Evolutionary conservation across 2,797 vertebrate genomes (phyloP), one percentile per base, ranked within the genome.

Genomic region (Oreochromis grahami): DNA sequence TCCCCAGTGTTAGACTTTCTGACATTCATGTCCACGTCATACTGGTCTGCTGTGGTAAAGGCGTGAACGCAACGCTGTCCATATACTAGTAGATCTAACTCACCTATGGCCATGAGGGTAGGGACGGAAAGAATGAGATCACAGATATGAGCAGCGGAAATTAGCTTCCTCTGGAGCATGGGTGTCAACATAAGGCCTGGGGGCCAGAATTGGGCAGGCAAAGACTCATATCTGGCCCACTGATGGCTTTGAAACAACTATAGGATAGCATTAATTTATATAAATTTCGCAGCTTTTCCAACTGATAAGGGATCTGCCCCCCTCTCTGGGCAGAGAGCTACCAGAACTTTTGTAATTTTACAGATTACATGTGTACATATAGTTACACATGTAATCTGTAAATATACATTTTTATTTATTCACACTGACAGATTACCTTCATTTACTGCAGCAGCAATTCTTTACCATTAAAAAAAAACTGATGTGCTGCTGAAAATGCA

Each of bases 241-340:
- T 0, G 6, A 63, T 63, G 58, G 58, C 58, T n/a, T 63, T 63
- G 58, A 63, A 36, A 63, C 32, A 63, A 0, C 58, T n/a, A 7
- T 36, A 63, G 6, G 58, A 63, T 3, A n/a, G 10, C 10, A 63
- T n/a, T 36, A 1, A n/a, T 36, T 63, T 36, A 36, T 4, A 63
- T 36, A 63, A n/a, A 63, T 63, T 63, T 63, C 6, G 0, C 58
- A 63, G 10, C 32, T n/a, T 36, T n/a, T 36, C 10, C 10, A 63
- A 13, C 10, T 36, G 32, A 63, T 63, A 63, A 63, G 32, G 32
- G 17, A 36, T 10, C 6, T 63, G 36, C 32, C 58, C 58, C 19
- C n/a, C 58, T n/a, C 32, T 63, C 0, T n/a, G 4, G 0, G 32
- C 58, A 36, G 6, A 63, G 3, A 63, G 58, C 4, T 36, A n/a